A percentile compares a stretch with the other conserved stretches of the same genome.
phyloP scores from a whole-genome alignment of 1,140 invertebrate species.

The Rhopalosiphum padi region DNA sequence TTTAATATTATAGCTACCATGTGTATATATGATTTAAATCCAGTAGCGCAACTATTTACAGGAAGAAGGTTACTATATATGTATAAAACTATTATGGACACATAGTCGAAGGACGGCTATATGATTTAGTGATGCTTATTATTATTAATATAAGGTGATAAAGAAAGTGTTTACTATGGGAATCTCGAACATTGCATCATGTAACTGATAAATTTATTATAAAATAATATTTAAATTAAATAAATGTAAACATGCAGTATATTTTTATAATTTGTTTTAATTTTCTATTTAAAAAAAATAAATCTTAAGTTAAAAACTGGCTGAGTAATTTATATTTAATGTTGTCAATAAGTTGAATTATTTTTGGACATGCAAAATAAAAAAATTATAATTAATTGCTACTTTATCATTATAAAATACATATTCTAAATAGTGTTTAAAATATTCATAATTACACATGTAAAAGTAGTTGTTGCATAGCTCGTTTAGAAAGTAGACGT shows the following conservation, averaged over 20 bases:
- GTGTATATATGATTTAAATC: not conserved
- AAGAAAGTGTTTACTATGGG: not conserved
- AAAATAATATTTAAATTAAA: not conserved
- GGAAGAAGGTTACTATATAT: not conserved
- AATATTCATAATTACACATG: conserved; percentile 47
- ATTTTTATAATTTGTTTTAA: not conserved
- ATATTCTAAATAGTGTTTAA: conserved; percentile 28
- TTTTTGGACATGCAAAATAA: not conserved
- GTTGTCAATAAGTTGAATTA: not conserved
- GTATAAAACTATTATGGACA: not conserved
- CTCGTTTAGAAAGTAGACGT: conserved; percentile 56
- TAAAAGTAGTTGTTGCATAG: conserved; percentile 51
- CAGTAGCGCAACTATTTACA: not conserved
- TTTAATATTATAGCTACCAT: not conserved
- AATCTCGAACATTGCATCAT: not conserved
- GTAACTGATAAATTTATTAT: not conserved
- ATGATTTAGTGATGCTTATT: not conserved
- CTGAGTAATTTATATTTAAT: not conserved
- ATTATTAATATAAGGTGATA: not conserved
- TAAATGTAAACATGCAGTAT: not conserved
- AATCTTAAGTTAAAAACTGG: too few species aligned
- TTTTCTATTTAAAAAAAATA: not conserved
- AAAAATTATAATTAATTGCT: not conserved
- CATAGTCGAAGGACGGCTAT: not conserved
- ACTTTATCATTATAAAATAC: conserved; percentile 17